These are phyloP conservation scores for Propsilocerus akamusi DNA, from an alignment of 1,140 invertebrate species.

Conservation along the genomic window DNA sequence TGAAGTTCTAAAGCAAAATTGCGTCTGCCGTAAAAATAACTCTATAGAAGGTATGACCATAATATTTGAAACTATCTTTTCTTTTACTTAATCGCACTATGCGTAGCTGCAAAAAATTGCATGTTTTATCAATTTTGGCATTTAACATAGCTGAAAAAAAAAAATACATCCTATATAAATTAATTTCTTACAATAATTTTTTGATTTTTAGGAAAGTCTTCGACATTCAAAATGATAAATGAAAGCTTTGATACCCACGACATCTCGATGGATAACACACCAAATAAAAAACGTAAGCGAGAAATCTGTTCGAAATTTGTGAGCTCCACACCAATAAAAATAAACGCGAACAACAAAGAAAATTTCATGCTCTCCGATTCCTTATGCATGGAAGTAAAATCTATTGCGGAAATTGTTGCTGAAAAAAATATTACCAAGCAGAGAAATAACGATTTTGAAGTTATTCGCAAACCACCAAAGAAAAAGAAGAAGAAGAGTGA, in stretches of 20 bases:
- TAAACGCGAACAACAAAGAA: background rate
- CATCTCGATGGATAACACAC: background rate
- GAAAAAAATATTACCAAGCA: background rate
- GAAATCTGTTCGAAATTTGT: background rate
- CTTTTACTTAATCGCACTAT: too few species aligned
- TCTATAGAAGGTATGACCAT: too few species aligned
- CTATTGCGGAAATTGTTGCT: constrained; percentile 15
- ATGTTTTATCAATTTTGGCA: too few species aligned
- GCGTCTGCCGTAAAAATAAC: too few species aligned
- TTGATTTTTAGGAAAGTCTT: background rate
- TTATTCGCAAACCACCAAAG: constrained; percentile 19
- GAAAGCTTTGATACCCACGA: background rate
- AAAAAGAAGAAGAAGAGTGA: constrained; percentile 17
- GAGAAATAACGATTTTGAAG: constrained; percentile 18
- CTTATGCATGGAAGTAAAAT: constrained; percentile 19
- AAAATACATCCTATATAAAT: background rate
- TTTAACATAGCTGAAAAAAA: too few species aligned
- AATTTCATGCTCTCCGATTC: constrained; percentile 5
- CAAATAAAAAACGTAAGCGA: background rate
- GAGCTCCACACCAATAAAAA: background rate
- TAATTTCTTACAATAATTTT: background rate
- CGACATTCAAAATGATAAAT: background rate
- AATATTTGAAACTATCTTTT: too few species aligned
- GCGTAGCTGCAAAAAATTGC: too few species aligned
- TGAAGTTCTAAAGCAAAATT: too few species aligned